Percentiles rank a stretch among this genome's conserved stretches.
Conservation (phyloP, 2,888 invertebrate species). For the Darwinula stevensoni region DNA sequence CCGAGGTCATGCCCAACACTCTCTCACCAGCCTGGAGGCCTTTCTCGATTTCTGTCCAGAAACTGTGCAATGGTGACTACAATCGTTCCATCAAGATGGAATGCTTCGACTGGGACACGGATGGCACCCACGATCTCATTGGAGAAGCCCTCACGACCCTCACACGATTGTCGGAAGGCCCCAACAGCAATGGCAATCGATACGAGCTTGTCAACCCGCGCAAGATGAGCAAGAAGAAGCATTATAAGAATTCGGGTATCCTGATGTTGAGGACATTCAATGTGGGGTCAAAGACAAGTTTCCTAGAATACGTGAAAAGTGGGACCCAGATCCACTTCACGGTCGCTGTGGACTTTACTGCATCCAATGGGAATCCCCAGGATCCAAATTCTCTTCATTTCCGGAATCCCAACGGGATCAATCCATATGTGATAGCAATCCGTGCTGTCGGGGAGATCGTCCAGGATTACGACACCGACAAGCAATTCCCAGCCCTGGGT, state of each 20-base stretch:
- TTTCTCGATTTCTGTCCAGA: constrained; percentile 15
- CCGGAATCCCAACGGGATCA: constrained; percentile 16
- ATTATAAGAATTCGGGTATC: constrained; percentile 21
- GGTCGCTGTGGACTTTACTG: constrained; percentile 16
- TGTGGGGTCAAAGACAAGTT: too few relatives aligned
- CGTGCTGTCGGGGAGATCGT: constrained; percentile 19
- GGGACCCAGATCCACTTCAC: constrained; percentile 17
- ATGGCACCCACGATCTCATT: constrained; percentile 19
- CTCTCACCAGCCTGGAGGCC: constrained; percentile 22
- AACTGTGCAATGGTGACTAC: constrained; percentile 20
- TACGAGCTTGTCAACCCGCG: constrained; percentile 18
- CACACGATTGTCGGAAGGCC: constrained; percentile 14
- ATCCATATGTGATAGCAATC: constrained; percentile 21
- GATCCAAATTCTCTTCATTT: constrained; percentile 15
- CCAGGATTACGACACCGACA: constrained; percentile 14
- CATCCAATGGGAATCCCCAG: constrained; percentile 14
- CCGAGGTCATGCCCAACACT: constrained; percentile 21
- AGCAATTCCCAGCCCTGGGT: constrained; percentile 17
- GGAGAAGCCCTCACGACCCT: constrained; percentile 18
- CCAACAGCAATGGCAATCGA: constrained; percentile 12
- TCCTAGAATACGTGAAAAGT: constrained; percentile 22
- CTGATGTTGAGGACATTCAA: too few relatives aligned
- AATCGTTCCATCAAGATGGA: constrained; percentile 20
- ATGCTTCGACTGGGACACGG: constrained; percentile 21
- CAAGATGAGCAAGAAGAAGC: constrained; percentile 21